Percentiles rank a stretch among this genome's conserved stretches.
Evolutionary conservation across 2,113 vertebrate genomes (phyloP).

Genomic region (Malaclemys terrapin): DNA sequence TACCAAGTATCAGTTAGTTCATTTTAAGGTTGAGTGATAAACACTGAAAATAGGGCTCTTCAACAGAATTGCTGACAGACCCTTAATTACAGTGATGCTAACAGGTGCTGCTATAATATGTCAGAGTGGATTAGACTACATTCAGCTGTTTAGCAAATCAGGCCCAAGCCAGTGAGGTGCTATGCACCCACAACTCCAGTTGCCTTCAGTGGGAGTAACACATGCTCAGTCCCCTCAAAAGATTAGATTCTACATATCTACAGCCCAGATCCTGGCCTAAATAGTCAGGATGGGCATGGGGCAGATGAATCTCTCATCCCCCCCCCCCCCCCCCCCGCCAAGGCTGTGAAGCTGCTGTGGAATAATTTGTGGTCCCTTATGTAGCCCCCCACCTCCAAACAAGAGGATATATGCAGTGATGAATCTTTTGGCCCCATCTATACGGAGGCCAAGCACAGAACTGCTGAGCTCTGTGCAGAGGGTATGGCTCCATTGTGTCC

Average conservation of each 20-base stretch:
- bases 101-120: not conserved
- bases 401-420: not conserved
- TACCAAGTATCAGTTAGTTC: not conserved
- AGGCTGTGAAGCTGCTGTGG: not conserved
- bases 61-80: not conserved
- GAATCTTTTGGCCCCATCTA: not conserved
- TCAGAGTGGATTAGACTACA: rapidly evolving
- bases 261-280: not conserved
- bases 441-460: not conserved
- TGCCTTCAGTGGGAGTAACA: not conserved
- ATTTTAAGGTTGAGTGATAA: not conserved
- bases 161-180: not conserved
- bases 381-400: not conserved
- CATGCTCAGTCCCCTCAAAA: rapidly evolving
- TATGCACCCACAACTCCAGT: not conserved
- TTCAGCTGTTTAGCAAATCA: not conserved
- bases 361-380: not conserved
- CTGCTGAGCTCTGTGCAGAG: not conserved
- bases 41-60: not conserved
- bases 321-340: not conserved
- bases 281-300: not conserved
- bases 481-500: not conserved
- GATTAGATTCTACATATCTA: not conserved
- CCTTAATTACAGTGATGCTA: not conserved
- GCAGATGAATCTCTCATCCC: not conserved